These are phyloP conservation scores for Peromyscus leucopus DNA, from an alignment of 2,113 vertebrate genomes.

Conservation along the genomic window DNA sequence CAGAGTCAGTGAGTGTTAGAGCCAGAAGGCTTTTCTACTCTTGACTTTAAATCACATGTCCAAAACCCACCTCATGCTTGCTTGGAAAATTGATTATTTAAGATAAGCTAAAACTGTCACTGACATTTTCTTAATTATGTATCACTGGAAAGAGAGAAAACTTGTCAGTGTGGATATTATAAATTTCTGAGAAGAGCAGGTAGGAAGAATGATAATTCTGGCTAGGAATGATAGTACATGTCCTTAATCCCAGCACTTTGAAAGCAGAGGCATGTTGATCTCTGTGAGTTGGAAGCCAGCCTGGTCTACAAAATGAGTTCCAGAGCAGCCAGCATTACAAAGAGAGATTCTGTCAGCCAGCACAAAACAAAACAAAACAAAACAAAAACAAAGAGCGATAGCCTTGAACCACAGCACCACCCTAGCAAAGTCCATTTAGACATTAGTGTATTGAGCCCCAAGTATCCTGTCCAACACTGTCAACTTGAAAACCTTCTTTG, in stretches of 20 bases:
- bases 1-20: not conserved
- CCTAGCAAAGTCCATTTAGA: not conserved
- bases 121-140: not conserved
- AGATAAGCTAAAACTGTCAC: not conserved
- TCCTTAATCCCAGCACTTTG: too few relatives aligned
- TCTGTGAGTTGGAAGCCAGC: not conserved
- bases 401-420: not conserved
- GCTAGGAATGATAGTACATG: not conserved
- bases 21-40: not conserved
- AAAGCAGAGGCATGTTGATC: not conserved
- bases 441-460: not conserved
- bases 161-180: not conserved
- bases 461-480: too few relatives aligned
- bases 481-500: too few relatives aligned
- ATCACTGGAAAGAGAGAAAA: not conserved
- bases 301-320: not conserved
- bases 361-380: not conserved
- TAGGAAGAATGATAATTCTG: not conserved
- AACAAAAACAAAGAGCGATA: not conserved
- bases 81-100: not conserved
- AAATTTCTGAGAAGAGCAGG: not conserved
- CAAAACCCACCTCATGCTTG: not conserved
- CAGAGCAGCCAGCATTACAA: not conserved
- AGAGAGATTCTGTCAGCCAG: not conserved
- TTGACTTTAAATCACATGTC: not conserved